Conservation (phyloP, 2,113 vertebrate genomes). For the Ptychochromis oligacanthus region DNA sequence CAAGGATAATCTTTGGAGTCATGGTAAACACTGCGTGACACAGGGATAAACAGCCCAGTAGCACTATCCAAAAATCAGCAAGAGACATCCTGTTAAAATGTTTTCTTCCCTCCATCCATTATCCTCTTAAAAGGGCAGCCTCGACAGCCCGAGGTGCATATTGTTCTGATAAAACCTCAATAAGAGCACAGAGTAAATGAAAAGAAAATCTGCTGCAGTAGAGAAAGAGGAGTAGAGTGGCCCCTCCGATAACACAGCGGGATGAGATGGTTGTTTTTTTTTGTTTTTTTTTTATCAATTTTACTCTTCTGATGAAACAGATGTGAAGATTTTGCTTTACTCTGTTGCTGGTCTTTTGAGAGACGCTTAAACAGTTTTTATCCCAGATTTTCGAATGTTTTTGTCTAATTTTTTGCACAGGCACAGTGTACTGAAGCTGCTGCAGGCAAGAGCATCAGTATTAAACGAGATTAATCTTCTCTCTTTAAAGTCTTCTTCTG, state of each 20-base stretch:
- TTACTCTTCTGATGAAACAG: neutral
- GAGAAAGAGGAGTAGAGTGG: neutral
- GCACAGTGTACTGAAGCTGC: neutral
- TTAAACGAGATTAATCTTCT: neutral
- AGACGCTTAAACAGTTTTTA: neutral
- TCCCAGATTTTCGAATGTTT: neutral
- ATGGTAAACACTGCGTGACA: slow-evolving; percentile 51
- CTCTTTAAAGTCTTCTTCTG: neutral
- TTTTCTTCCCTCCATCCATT: neutral
- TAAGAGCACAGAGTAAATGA: neutral
- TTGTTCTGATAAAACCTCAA: neutral
- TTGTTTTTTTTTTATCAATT: neutral
- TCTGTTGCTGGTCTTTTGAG: neutral
- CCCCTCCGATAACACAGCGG: neutral
- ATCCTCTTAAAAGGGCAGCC: slow-evolving; percentile 6
- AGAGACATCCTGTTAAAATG: slow-evolving; percentile 17
- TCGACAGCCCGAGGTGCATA: neutral
- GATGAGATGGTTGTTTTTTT: too few relatives aligned
- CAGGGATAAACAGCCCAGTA: slow-evolving; percentile 37
- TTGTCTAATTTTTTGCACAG: neutral
- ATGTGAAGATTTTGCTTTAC: neutral
- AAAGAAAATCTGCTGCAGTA: neutral
- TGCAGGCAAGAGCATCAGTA: neutral
- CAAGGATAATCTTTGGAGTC: slow-evolving; percentile 34
- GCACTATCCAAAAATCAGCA: slow-evolving; percentile 25